These are phyloP conservation scores for Abscondita cerata DNA, from an alignment of 2,888 invertebrate species.

Conservation along the genomic window DNA sequence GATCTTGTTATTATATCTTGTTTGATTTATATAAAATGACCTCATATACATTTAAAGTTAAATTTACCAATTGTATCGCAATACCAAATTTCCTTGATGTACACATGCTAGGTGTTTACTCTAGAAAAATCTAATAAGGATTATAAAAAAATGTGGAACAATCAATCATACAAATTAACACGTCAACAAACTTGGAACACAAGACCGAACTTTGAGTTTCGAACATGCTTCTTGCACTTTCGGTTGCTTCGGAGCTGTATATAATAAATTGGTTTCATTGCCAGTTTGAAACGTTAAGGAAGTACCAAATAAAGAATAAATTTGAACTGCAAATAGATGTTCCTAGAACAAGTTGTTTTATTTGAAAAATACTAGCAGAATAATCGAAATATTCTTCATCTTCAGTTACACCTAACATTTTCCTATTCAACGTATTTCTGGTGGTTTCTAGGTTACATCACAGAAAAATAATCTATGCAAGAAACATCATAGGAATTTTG, in stretches of 20 bases:
- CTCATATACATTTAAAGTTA: conserved; percentile 46
- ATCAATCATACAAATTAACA: conserved; percentile 51
- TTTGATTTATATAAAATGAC: conserved; percentile 54
- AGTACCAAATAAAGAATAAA: conserved; percentile 45
- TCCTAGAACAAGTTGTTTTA: no score
- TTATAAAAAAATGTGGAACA: no score
- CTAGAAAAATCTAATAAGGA: conserved; percentile 47
- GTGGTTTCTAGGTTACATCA: no score
- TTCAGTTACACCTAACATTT: conserved; percentile 45
- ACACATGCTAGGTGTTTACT: conserved; percentile 48
- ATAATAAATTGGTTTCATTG: conserved; percentile 42
- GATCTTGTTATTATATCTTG: conserved; percentile 50
- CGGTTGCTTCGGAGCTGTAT: conserved; percentile 51
- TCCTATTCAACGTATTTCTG: no score
- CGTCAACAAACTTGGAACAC: conserved; percentile 45
- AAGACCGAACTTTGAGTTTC: conserved; percentile 43
- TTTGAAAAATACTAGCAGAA: conserved; percentile 40
- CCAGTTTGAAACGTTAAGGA: conserved; percentile 17
- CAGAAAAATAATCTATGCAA: no score
- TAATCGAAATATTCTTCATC: conserved; percentile 48
- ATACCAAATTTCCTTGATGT: conserved; percentile 58
- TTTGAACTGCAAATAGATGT: conserved; percentile 45
- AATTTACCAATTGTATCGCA: conserved; percentile 57
- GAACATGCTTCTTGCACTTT: conserved; percentile 32
- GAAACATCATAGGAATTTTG: no score